Percentiles rank a stretch among this genome's conserved stretches.
These are phyloP conservation scores for Periophthalmus modestus DNA, from an alignment of 2,113 vertebrate genomes.

Conservation along the genomic window DNA sequence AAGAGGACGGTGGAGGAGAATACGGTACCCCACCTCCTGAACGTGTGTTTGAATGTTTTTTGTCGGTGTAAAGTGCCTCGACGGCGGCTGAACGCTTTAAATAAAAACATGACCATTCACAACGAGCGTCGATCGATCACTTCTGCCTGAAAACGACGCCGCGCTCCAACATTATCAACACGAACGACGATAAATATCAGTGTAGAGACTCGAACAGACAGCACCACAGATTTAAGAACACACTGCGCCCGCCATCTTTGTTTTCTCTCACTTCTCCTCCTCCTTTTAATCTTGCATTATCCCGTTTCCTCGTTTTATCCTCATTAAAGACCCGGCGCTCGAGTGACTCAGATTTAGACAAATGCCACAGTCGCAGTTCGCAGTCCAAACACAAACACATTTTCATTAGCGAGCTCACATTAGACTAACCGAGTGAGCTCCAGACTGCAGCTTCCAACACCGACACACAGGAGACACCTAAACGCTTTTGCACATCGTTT, in stretches of 20 bases:
- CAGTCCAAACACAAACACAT: conserved; percentile 3
- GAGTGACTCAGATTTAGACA: neutral
- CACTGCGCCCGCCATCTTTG: neutral
- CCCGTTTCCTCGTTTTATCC: neutral
- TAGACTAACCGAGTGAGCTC: conserved; percentile 57
- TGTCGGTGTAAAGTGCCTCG: too few species aligned
- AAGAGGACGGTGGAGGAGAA: too few species aligned
- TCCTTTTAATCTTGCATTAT: neutral
- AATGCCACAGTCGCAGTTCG: neutral
- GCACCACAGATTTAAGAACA: neutral
- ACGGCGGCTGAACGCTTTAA: too few species aligned
- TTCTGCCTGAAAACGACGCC: too few species aligned
- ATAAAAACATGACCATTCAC: too few species aligned
- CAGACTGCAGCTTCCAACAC: conserved; percentile 33
- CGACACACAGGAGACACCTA: conserved; percentile 55
- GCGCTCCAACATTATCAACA: too few species aligned
- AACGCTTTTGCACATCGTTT: conserved; percentile 48
- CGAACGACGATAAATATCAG: neutral
- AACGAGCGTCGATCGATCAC: too few species aligned
- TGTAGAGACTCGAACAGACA: neutral
- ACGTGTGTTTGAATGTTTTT: too few species aligned
- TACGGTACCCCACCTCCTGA: too few species aligned
- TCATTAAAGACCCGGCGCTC: neutral
- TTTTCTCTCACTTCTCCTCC: neutral
- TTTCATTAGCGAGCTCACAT: conserved; percentile 23